Percentiles rank a stretch among this genome's conserved stretches.
Conservation (phyloP, 2,113 vertebrate species). For the Rhagologus leucostigma region DNA sequence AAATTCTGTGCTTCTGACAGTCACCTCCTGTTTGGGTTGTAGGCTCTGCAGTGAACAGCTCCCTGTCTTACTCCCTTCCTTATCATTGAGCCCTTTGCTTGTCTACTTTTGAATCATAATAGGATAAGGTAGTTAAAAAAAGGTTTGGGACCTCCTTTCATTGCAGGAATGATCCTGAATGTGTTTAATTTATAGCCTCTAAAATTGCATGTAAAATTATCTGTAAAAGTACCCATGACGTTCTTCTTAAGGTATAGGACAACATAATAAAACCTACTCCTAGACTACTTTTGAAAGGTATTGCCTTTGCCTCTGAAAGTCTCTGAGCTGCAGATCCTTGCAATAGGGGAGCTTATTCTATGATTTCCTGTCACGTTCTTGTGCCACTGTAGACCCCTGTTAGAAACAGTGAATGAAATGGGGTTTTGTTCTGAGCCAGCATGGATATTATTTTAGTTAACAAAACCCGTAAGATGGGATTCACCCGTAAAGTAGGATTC, state of each 20-base stretch:
- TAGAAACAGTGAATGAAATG: not conserved
- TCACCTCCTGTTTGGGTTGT: not conserved
- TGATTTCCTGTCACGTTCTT: not conserved
- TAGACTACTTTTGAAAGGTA: not conserved
- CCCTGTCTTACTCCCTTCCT: not conserved
- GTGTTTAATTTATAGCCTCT: not conserved
- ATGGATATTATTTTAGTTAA: not conserved
- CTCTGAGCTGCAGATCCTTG: not conserved
- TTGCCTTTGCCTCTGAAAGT: not conserved
- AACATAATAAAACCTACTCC: not conserved
- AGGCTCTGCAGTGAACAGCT: not conserved
- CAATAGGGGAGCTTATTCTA: not conserved
- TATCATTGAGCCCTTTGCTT: not conserved
- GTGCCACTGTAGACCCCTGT: accelerated
- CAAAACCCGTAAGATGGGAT: accelerated
- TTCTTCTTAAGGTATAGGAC: not conserved
- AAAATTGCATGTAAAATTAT: not conserved
- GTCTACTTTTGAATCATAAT: not conserved
- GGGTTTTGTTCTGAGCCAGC: not conserved
- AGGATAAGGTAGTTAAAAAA: not conserved
- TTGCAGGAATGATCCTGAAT: not conserved
- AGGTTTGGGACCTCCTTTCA: not conserved
- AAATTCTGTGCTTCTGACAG: not conserved
- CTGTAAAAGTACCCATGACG: not conserved
- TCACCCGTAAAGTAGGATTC: not conserved